These are phyloP conservation scores for Drosophila stalkeri DNA, from an alignment of 2,888 invertebrate species.

Conservation along the genomic window DNA sequence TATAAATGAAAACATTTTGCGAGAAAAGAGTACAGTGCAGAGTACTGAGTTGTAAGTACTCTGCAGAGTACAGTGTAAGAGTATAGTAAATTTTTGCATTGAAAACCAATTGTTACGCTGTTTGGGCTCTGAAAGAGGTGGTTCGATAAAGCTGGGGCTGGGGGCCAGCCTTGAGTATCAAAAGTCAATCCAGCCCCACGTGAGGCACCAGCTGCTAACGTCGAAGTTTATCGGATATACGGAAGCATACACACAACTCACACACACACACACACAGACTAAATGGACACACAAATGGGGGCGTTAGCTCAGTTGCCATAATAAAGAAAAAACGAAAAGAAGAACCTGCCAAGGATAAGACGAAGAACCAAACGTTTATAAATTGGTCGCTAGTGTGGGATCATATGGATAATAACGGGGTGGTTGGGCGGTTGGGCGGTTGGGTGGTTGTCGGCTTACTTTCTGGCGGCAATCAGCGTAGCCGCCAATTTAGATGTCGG, in stretches of 20 bases:
- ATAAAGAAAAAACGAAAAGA: conserved; percentile 15
- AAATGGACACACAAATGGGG: conserved; percentile 37
- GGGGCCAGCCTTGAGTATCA: conserved; percentile 9
- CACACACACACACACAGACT: background rate
- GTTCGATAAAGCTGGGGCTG: conserved; percentile 20
- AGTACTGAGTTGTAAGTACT: too few relatives aligned
- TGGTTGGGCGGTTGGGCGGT: background rate
- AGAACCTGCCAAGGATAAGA: conserved; percentile 62
- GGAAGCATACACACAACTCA: background rate
- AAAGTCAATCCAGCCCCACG: conserved; percentile 11
- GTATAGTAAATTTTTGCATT: background rate
- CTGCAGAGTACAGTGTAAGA: conserved; percentile 7
- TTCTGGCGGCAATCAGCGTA: conserved; percentile 43
- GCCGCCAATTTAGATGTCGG: conserved; percentile 72
- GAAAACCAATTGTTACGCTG: conserved; percentile 25
- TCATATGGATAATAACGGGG: conserved; percentile 66
- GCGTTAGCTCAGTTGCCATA: conserved; percentile 37
- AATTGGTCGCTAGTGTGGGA: conserved; percentile 74
- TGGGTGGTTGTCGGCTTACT: background rate
- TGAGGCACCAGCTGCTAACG: conserved; percentile 31
- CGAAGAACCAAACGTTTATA: conserved; percentile 73
- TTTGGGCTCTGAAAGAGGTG: background rate
- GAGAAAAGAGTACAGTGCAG: background rate
- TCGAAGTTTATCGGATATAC: conserved; percentile 35
- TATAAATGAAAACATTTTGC: background rate